Evolutionary conservation across 2,797 vertebrate species (phyloP).

Genomic region (Centropyge bicolor): DNA sequence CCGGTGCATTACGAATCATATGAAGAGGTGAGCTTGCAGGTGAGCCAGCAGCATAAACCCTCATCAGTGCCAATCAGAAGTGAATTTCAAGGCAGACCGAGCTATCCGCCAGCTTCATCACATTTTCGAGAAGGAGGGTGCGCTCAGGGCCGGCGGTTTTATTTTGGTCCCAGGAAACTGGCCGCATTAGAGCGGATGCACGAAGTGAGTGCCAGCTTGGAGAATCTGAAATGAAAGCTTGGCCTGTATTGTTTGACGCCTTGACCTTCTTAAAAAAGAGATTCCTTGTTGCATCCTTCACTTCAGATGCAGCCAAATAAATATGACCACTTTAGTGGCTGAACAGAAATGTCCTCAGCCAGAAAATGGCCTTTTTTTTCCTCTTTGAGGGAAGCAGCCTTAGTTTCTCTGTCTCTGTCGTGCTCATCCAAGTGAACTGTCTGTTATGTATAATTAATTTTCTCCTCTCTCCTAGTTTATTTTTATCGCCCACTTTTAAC

Average conservation of each 20-base stretch:
- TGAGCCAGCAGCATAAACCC: conserved; percentile 61
- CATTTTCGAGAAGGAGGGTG: conserved; percentile 37
- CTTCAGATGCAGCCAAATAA: conserved; percentile 60
- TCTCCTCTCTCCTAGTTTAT: conserved; percentile 83
- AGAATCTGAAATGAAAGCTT: conserved; percentile 57
- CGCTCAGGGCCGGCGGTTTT: conserved; percentile 47
- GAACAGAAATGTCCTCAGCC: conserved; percentile 60
- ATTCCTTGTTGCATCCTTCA: conserved; percentile 49
- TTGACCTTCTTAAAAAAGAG: conserved; percentile 60
- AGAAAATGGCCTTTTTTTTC: conserved; percentile 53
- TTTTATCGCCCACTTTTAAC: conserved; percentile 85
- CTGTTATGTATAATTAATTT: conserved; percentile 88
- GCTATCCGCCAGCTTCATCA: conserved; percentile 48
- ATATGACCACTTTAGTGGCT: conserved; percentile 51
- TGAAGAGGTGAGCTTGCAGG: conserved; percentile 66
- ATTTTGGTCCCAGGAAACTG: conserved; percentile 54
- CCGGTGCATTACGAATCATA: conserved; percentile 66
- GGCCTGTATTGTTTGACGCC: conserved; percentile 55
- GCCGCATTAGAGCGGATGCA: conserved; percentile 40
- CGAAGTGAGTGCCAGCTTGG: conserved; percentile 12
- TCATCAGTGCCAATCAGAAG: conserved; percentile 72
- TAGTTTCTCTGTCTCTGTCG: conserved; percentile 66
- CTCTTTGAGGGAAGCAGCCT: conserved; percentile 62
- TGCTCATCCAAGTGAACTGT: conserved; percentile 81
- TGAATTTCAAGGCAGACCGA: conserved; percentile 59